Percentiles rank a stretch among this genome's conserved stretches.
Conservation (phyloP, 2,888 invertebrate species). For the Tetranychus piercei region DNA sequence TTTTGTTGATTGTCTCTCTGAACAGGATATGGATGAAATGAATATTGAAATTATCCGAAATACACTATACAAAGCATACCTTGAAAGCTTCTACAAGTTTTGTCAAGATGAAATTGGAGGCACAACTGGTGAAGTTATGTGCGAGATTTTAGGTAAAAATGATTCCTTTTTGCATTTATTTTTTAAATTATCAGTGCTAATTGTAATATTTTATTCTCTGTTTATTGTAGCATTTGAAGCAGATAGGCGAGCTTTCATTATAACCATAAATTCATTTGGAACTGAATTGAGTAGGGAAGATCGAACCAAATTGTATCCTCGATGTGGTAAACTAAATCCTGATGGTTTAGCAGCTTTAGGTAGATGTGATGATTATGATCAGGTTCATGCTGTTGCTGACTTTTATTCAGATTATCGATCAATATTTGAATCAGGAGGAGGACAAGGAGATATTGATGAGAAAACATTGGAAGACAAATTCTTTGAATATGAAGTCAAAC, state of each 20-base stretch:
- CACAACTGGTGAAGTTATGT: constrained; percentile 95
- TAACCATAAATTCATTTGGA: constrained; percentile 98
- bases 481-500: constrained; percentile 81
- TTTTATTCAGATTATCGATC: constrained; percentile 89
- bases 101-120: constrained; percentile 75
- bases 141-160: constrained; percentile 56
- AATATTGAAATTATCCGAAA: constrained; percentile 99
- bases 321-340: constrained; percentile 87
- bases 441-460: constrained; percentile 63
- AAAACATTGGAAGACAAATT: constrained; percentile 99
- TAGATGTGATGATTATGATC: constrained; percentile 94
- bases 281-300: constrained; percentile 97
- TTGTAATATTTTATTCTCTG: not conserved
- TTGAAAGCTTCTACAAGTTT: constrained; percentile 77
- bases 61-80: constrained; percentile 70
- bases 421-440: constrained; percentile 65
- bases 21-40: constrained; percentile 99
- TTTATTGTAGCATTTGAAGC: constrained; percentile 62
- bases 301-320: constrained; percentile 83
- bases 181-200: constrained; percentile 1
- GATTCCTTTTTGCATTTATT: not conserved
- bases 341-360: constrained; percentile 86
- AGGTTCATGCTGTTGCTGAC: constrained; percentile 93
- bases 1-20: constrained; percentile 97
- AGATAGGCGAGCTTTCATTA: constrained; percentile 94